A percentile compares a stretch with the other conserved stretches of the same genome.
phyloP scores from a whole-genome alignment of 2,888 invertebrate genomes.

The Desoria tigrina region DNA sequence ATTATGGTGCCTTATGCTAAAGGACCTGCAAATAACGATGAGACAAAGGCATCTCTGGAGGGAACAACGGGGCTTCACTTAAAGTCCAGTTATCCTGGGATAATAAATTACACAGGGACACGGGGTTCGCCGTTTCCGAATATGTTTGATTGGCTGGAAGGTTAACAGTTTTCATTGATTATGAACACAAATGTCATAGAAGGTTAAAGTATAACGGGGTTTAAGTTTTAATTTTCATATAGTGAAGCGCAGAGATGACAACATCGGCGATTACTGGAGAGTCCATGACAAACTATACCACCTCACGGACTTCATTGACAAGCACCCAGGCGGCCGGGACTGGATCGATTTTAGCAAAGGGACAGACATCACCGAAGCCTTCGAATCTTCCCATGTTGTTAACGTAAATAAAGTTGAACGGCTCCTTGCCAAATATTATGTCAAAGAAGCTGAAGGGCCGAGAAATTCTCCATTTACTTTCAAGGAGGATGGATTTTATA shows the following conservation, averaged over 20 bases:
- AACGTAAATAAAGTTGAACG: slow-evolving; percentile 34
- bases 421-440: slow-evolving; percentile 50
- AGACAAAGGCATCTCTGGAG: too few species aligned
- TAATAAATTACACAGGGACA: slow-evolving; percentile 61
- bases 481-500: slow-evolving; percentile 54
- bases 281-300: slow-evolving; percentile 79
- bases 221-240: too few species aligned
- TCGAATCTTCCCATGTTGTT: slow-evolving; percentile 55
- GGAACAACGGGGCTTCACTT: too few species aligned
- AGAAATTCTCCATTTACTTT: slow-evolving; percentile 55
- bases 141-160: slow-evolving; percentile 65
- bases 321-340: slow-evolving; percentile 82
- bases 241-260: slow-evolving; percentile 67
- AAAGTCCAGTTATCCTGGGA: slow-evolving; percentile 55
- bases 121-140: slow-evolving; percentile 60
- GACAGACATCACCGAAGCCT: slow-evolving; percentile 55
- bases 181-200: neutral
- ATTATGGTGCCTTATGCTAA: too few species aligned
- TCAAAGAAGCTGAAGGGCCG: slow-evolving; percentile 41
- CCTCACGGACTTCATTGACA: slow-evolving; percentile 72
- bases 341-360: slow-evolving; percentile 64
- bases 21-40: too few species aligned
- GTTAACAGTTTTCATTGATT: slow-evolving; percentile 13
- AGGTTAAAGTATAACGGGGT: too few species aligned
- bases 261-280: slow-evolving; percentile 77